Conservation (phyloP, 2,113 vertebrate species). For the Athene noctua region DNA sequence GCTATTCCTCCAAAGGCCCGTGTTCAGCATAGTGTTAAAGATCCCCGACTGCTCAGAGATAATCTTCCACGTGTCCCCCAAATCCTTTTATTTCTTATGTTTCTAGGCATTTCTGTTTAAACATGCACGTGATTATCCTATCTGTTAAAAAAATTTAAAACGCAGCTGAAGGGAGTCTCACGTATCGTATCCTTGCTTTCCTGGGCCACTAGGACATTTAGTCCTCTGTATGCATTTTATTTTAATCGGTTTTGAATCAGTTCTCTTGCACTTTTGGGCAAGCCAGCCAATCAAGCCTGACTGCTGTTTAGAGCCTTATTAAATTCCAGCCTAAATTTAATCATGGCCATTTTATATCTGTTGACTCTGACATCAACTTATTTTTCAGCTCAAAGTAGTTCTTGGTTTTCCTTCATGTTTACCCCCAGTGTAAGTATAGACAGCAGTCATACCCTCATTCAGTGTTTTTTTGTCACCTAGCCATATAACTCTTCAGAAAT, state of each 20-base stretch:
- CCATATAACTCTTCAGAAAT: neutral
- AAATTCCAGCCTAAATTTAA: neutral
- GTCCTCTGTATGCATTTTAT: accelerated
- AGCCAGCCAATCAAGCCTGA: neutral
- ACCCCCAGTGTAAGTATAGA: neutral
- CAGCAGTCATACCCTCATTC: neutral
- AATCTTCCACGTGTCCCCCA: neutral
- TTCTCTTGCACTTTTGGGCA: neutral
- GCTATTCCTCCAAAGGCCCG: accelerated
- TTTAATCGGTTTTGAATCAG: neutral
- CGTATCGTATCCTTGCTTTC: neutral
- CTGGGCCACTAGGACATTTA: neutral
- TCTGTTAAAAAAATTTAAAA: neutral
- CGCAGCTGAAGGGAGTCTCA: neutral
- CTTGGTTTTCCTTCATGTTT: neutral
- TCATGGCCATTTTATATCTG: neutral
- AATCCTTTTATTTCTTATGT: neutral
- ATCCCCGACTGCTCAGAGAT: neutral
- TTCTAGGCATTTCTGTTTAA: neutral
- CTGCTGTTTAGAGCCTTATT: neutral
- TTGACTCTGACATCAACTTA: neutral
- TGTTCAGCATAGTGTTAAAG: neutral
- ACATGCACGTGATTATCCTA: accelerated
- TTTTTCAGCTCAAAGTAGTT: neutral
- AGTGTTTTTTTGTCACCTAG: neutral